Evolutionary conservation across 2,113 vertebrate genomes (phyloP), one percentile per base, ranked within the genome.

Genomic region (Phainopepla nitens): DNA sequence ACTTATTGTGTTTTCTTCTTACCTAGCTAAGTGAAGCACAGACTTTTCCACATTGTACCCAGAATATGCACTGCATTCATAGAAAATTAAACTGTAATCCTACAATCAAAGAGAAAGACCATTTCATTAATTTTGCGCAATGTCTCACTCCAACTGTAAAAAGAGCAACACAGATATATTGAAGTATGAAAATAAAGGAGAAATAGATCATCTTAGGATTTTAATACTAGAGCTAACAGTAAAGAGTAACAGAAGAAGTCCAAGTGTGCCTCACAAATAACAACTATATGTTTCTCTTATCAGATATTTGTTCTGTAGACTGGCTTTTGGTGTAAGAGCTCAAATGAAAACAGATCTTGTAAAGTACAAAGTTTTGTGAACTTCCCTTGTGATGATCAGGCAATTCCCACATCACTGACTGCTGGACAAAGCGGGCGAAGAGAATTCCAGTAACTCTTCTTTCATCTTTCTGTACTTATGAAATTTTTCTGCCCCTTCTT

Each of bases 1-100:
- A 36, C 14, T 73, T 23, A 15, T 4, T 54, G 7, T 21, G 13
- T 76, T 76, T 93, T 60, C n/a, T 47, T 88, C 97, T 98, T 98
- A 99, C 99, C 98, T 98, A 96, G 99, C 99, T 68, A 99, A 97
- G 70, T 99, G 98, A 39, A 98, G 97, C 76, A 99, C 94, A 5
- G 99, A 98, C 79, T 98, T 97, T 3, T 95, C 97, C 61, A 98
- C 97, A 44, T 99, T 99, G 95, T 97, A 97, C 41, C 98, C 98
- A 0, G 98, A 99, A 94, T 91, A 98, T 44, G 99, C 99, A 27
- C 99, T 99, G 98, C 99, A 99, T 96, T 99, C 99, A 29, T 97
- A 99, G 97, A 99, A 99, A 94, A 99, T 98, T 91, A 99, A 95
- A 58, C 88, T 97, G 80, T 97, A 98, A 49, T 99, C 98, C 99